Evolutionary conservation across 1,140 invertebrate genomes (phyloP), one percentile per base, ranked within the genome.

Genomic region (Drosophila ogumai): DNA sequence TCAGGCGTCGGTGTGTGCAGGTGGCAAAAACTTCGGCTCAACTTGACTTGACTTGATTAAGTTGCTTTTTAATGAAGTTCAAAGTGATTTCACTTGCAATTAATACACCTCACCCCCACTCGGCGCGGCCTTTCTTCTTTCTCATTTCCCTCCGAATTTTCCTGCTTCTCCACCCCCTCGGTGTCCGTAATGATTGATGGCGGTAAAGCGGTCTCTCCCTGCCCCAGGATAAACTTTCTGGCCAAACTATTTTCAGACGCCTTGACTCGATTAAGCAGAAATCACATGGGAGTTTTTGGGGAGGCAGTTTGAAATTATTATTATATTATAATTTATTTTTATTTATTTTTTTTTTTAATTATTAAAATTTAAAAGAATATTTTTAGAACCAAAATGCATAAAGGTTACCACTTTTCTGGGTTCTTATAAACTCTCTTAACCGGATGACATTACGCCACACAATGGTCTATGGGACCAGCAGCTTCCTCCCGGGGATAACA

Each of bases 31-130:
- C 57, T 88, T 88, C 36, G 50, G 12, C 36, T 46, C 68, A 57
- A 71, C 65, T 68, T 65, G 69, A 72, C 67, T 84, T 68, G 76
- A 90, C 61, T 90, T 88, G 84, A 88, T 88, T 88, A 88, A 85
- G 81, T 85, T 85, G 81, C 73, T 77, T 90, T 88, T 88, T 90
- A 88, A 88, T 88, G 84, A 90, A 88, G 81, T 88, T 88, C 85
- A 88, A 88, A 88, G 84, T 90, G 84, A 88, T 90, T 88, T 90
- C 65, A 74, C 67, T 80, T 58, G 82, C 82, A 87, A 87, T 88
- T 88, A 88, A 88, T 82, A 78, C 63, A 72, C 52, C 66, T 72
- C 72, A 44, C 63, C 36, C 36, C 57, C 44, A 43, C 19, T n/a
- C 25, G 25, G 47, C 10, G 25, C 1, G n/a, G 10, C 28, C n/a